Evolutionary conservation across 2,797 vertebrate genomes (phyloP), one percentile per base, ranked within the genome.

Genomic region (Paedocypris micromegethes): DNA sequence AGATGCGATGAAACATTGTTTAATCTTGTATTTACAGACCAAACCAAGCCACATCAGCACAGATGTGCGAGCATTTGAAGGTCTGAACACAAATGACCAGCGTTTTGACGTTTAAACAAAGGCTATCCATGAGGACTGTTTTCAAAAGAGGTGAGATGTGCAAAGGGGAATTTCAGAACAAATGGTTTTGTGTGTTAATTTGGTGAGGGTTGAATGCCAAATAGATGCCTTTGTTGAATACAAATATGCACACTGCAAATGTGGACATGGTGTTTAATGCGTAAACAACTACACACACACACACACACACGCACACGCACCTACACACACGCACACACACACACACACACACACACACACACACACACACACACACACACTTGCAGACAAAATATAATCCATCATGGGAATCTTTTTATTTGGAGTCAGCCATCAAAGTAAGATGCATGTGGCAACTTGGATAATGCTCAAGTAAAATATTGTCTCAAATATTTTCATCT

Each of bases 1-100:
- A 55, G 49, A 53, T 47, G 48, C 50, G 69, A 61, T 48, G 66
- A 6, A 66, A 74, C 41, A 5, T 49, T 6, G 40, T 56, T 58
- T 76, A 75, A 77, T 77, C 76, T 77, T 45, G 23, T 38, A 74
- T 71, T 71, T 64, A 65, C 74, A 75, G 64, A 68, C 72, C 49
- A 69, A 52, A 71, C 68, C 58, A 70, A 75, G 52, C 57, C 58
- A 52, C 53, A 9, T 68, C 61, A 72, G 55, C 62, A 68, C 72
- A 62, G 56, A 70, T 70, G 68, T 51, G 55, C 40, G 53, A 64
- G 49, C 3, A n/a, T 59, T 54, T 46, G 54, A 65, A 58, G 66
- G 56, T 68, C 46, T 61, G 53, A 63, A 58, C 67, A 63, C 50
- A 58, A 61, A 49, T 23, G 52, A 41, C 47, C 44, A 55, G 56